Evolutionary conservation across 1,140 invertebrate species (phyloP), one percentile per base, ranked within the genome.

Genomic region (Odontomachus brunneus): DNA sequence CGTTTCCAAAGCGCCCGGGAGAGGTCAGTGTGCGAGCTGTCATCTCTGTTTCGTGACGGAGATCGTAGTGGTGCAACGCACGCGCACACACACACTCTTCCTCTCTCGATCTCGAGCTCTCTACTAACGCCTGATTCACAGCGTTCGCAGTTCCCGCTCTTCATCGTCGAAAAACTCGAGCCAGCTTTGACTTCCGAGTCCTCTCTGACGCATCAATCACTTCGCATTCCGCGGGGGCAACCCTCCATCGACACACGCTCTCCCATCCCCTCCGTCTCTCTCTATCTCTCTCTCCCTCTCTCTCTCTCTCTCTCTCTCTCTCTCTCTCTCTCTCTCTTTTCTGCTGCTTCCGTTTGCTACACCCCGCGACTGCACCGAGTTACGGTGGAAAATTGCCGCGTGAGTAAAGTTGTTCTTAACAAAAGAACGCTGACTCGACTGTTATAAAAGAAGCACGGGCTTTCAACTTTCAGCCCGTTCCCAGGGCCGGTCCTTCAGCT

Each of bases 321-420:
- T 57, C 49, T 69, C 63, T 19, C 29, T 44, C 63, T 33, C 11
- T 19, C 29, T 19, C n/a, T 26, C 19, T 51, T 2, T 12, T 12
- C 38, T 24, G 3, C 63, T 69, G 63, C 38, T 44, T 69, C 3
- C 22, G 51, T 38, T 59, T 33, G 51, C 57, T 69, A 71, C n/a
- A n/a, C 65, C 2, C 15, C 19, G 24, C 63, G 75, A 75, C 48
- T 51, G 19, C 15, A 22, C 33, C 19, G 49, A 71, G 75, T 63
- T 69, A 87, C 80, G 63, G 67, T 66, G 72, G 83, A 87, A 87
- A 89, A 87, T 84, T 74, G 84, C 85, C 85, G 83, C 75, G 87
- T 60, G 84, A 85, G 86, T 87, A 85, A 90, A 91, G 90, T 89
- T 90, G 87, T 89, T 89, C 90, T 91, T 89, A 88, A 91, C 90